Evolutionary conservation across 2,113 vertebrate species (phyloP).

Genomic region (Pachycephala philippinensis): DNA sequence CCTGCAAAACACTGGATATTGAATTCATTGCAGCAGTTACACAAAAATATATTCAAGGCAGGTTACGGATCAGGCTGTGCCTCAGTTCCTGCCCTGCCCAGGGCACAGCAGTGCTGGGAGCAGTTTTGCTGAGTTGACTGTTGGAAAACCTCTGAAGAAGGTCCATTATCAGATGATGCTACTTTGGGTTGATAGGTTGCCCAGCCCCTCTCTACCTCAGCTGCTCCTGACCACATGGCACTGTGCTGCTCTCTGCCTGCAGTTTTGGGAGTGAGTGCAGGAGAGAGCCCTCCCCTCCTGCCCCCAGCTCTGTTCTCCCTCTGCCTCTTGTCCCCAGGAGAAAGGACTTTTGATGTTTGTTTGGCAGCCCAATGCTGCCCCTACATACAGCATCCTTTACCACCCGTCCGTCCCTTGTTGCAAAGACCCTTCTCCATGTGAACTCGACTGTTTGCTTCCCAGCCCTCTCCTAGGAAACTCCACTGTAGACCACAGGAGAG

Average conservation of each 20-base stretch:
- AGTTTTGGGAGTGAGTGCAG: neutral
- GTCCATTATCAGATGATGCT: neutral
- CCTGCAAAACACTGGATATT: neutral
- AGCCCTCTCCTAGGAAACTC: neutral
- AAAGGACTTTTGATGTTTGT: neutral
- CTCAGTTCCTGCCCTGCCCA: neutral
- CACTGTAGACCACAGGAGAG: neutral
- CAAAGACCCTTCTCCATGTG: rapidly evolving
- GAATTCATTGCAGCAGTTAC: neutral
- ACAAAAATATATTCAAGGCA: neutral
- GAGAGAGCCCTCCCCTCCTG: neutral
- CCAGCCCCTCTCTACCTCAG: neutral
- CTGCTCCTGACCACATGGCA: rapidly evolving
- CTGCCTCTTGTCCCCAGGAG: neutral
- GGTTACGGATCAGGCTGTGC: neutral
- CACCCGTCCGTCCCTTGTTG: neutral
- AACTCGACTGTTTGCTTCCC: neutral
- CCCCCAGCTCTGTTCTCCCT: rapidly evolving
- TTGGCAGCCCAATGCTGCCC: neutral
- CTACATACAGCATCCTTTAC: neutral
- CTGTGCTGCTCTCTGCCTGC: neutral
- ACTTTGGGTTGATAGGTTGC: neutral
- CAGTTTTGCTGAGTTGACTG: neutral
- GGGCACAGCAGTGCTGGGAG: neutral
- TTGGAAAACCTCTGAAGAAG: neutral